These are phyloP conservation scores for Micronycteris hirsuta DNA, from an alignment of 2,113 vertebrate genomes.

Conservation along the genomic window DNA sequence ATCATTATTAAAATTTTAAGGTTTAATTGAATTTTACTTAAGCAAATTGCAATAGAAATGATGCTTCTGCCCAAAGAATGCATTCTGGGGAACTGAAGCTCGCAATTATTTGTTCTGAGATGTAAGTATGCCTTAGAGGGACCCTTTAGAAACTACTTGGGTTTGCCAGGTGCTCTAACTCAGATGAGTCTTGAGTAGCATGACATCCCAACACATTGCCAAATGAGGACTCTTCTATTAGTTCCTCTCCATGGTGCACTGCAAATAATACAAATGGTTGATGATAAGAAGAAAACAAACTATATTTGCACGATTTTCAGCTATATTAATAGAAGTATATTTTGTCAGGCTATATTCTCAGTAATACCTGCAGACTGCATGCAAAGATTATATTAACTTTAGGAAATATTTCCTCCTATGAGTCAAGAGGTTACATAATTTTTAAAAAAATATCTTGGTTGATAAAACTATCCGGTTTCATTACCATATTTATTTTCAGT, in stretches of 20 bases:
- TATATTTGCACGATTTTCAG: neutral
- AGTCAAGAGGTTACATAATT: neutral
- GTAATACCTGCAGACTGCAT: neutral
- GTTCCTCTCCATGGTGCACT: neutral
- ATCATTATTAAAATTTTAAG: neutral
- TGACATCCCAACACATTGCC: slow-evolving; percentile 16
- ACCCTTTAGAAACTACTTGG: neutral
- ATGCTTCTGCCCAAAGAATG: slow-evolving; percentile 6
- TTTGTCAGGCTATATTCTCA: neutral
- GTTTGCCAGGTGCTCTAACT: slow-evolving; percentile 41
- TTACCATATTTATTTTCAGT: neutral
- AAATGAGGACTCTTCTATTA: neutral
- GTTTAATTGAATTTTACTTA: slow-evolving; percentile 50
- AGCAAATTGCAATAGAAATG: slow-evolving; percentile 31
- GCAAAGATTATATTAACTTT: neutral
- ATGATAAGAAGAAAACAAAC: neutral
- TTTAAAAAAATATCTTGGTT: neutral
- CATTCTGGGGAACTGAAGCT: neutral
- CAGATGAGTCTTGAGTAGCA: slow-evolving; percentile 25
- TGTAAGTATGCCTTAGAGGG: neutral
- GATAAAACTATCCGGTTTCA: neutral
- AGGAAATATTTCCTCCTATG: neutral
- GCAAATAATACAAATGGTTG: neutral
- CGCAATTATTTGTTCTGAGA: slow-evolving; percentile 11
- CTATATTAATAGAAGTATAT: neutral